Percentiles rank a stretch among this genome's conserved stretches.
phyloP scores from a whole-genome alignment of 2,888 invertebrate genomes.

The Ormia ochracea region DNA sequence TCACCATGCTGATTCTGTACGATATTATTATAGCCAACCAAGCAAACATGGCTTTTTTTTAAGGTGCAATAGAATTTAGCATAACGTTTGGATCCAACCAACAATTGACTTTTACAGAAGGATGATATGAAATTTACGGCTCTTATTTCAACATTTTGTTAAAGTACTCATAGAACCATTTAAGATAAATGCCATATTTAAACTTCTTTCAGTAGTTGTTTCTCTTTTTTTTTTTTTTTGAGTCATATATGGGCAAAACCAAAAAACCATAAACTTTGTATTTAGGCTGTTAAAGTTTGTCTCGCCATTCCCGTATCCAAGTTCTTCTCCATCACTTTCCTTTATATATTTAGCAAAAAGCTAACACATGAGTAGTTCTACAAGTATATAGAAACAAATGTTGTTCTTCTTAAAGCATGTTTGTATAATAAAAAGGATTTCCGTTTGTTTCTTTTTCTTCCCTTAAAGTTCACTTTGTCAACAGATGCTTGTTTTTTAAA shows the following conservation, averaged over 20 bases:
- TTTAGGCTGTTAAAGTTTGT: slow-evolving; percentile 53
- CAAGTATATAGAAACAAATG: background rate
- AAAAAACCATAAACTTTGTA: slow-evolving; percentile 30
- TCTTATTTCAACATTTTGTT: slow-evolving; percentile 49
- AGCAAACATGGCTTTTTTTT: slow-evolving; percentile 6
- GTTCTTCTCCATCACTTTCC: slow-evolving; percentile 5
- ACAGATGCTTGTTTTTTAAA: slow-evolving; percentile 61
- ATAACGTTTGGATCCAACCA: background rate
- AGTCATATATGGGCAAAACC: slow-evolving; percentile 25
- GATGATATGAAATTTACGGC: slow-evolving; percentile 12
- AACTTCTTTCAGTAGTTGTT: slow-evolving; percentile 6
- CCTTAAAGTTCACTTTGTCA: slow-evolving; percentile 54
- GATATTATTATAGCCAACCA: slow-evolving; percentile 21
- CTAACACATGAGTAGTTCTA: slow-evolving; percentile 6
- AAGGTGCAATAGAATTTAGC: slow-evolving; percentile 42
- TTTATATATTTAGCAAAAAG: background rate
- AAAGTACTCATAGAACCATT: slow-evolving; percentile 23
- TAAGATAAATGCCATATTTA: slow-evolving; percentile 46
- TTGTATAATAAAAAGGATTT: slow-evolving; percentile 57
- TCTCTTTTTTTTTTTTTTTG: background rate
- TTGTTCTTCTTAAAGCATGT: slow-evolving; percentile 10
- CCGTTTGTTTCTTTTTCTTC: slow-evolving; percentile 39
- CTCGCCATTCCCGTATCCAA: background rate
- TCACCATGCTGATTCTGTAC: background rate
- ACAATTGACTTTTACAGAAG: slow-evolving; percentile 4